Conservation (phyloP, 2,888 invertebrate genomes). For the Lymantria monacha region DNA sequence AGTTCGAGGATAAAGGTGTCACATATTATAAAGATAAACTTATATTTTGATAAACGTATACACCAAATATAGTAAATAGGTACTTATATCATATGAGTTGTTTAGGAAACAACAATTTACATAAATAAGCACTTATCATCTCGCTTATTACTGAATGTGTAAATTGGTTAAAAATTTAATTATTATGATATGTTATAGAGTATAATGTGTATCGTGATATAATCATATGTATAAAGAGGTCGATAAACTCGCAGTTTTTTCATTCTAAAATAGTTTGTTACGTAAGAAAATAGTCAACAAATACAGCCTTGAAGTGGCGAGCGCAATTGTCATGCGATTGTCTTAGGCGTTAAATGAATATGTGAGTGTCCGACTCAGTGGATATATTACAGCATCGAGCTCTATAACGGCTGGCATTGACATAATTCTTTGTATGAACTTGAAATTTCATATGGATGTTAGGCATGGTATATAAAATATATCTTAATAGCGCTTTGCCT, state of each 20-base stretch:
- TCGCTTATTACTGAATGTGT: background rate
- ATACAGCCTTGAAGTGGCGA: constrained; percentile 59
- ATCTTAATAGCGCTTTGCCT: background rate
- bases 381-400: background rate
- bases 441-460: constrained; percentile 28
- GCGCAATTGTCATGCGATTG: constrained; percentile 33
- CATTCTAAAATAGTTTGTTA: constrained; percentile 55
- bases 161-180: background rate
- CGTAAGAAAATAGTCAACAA: constrained; percentile 57
- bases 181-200: background rate
- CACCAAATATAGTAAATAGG: background rate
- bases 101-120: background rate
- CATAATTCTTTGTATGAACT: constrained; percentile 38
- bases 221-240: constrained; percentile 32
- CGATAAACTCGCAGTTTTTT: constrained; percentile 50
- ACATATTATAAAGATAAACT: too few relatives aligned
- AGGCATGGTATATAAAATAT: background rate
- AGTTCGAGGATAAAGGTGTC: too few relatives aligned
- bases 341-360: constrained; percentile 48
- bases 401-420: constrained; percentile 37
- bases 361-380: constrained; percentile 20
- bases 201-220: background rate
- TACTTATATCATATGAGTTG: background rate
- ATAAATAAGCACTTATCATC: constrained; percentile 1
- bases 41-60: too few relatives aligned